Evolutionary conservation across 1,140 invertebrate species (phyloP), one percentile per base, ranked within the genome.

Genomic region (Leptestheria dahalacensis): DNA sequence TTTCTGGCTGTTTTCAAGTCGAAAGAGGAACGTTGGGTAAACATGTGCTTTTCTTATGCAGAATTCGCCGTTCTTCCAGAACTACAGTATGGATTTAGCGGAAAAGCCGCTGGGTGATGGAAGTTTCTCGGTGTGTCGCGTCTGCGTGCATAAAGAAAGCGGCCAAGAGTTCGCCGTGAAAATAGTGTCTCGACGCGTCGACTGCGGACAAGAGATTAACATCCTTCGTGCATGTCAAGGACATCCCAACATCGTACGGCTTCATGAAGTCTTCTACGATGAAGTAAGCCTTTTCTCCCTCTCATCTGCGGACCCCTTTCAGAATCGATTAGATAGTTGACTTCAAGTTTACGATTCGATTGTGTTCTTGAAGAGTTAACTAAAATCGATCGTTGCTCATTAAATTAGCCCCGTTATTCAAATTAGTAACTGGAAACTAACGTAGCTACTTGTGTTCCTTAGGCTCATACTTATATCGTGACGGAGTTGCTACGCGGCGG

Each of bases 121-220:
- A 1, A 87, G 87, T 49, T 95, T 86, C 71, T 91, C 89, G 2
- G 81, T 95, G 0, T 93, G 90, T 68, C 79, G 88, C 51, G 81
- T 81, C 66, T 96, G 91, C 68, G 74, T 81, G n/a, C 79, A 90
- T 63, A 78, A 80, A 53, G 66, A 70, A 25, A 88, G 85, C 0
- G 78, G 81, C 11, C 78, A 81, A 62, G 79, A 83, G 56, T 94
- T 80, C 72, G 91, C 91, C 11, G 91, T 95, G 1, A 96, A 96
- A 77, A 94, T 96, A 62, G 78, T 95, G 9, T 86, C 81, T 64
- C 76, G 84, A n/a, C 77, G 81, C 28, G 77, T 86, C 51, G 85
- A 91, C 65, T 82, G 83, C 26, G 77, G 75, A 1, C 77, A 82
- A 50, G 91, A 96, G 71, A 80, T 91, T 1, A 79, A 80, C 64